These are phyloP conservation scores for Xenopus laevis DNA, from an alignment of 2,113 vertebrate genomes.

Conservation along the genomic window DNA sequence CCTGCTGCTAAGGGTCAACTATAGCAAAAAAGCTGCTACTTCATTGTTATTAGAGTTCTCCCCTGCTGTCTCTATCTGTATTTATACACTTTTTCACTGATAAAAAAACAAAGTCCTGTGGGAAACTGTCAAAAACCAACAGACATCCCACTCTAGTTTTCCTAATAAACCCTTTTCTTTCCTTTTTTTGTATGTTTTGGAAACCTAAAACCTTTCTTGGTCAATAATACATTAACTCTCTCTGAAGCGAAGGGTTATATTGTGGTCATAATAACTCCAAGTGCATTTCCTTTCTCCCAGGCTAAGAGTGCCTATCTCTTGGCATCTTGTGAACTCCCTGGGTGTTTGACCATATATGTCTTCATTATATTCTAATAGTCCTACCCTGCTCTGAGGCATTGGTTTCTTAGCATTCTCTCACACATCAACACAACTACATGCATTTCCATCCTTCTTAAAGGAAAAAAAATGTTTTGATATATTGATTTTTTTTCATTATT, in stretches of 20 bases:
- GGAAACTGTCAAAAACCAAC: conserved; percentile 59
- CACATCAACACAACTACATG: neutral
- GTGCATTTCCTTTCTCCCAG: conserved; percentile 51
- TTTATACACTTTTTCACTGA: conserved; percentile 51
- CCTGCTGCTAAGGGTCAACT: too few species aligned
- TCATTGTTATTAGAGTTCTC: neutral
- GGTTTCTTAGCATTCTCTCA: conserved; percentile 37
- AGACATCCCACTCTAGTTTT: conserved; percentile 45
- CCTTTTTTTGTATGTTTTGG: conserved; percentile 48
- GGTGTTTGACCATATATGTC: conserved; percentile 50
- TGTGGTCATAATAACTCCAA: conserved; percentile 43
- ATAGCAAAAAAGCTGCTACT: neutral
- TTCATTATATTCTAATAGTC: conserved; percentile 47
- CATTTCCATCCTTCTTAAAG: neutral
- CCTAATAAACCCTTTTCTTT: conserved; percentile 47
- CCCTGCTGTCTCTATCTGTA: neutral
- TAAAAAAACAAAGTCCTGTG: conserved; percentile 64
- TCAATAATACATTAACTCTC: conserved; percentile 45
- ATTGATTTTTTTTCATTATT: too few species aligned
- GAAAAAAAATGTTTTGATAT: neutral
- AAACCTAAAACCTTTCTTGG: conserved; percentile 34
- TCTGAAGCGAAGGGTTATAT: conserved; percentile 48
- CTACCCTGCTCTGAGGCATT: conserved; percentile 37
- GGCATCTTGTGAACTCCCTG: conserved; percentile 45
- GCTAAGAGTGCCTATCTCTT: conserved; percentile 50